Base-by-base conservation (phyloP, 2,113 vertebrate species). In the Bujurquina vittata region DNA sequence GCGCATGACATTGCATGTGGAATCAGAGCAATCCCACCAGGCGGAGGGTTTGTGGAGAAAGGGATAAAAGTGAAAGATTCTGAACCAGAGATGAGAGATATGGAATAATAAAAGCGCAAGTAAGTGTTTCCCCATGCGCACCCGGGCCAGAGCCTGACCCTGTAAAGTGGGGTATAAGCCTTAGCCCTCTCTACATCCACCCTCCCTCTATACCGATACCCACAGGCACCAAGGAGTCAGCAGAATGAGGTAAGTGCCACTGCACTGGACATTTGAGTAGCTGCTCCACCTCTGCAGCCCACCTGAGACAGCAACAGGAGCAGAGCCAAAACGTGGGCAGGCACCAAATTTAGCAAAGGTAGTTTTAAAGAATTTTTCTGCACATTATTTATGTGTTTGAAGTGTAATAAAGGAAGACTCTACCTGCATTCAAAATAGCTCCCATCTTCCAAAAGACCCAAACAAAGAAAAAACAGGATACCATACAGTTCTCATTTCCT, bases 71-170 rank as follows among this genome's bases (percentile, higher is more conserved):
- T 87, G 58, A 78, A 65, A 29, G 20, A 59, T 40, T 31, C n/a
- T 10, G 46, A 52, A 75, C 81, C 31, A 61, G 10, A 78, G 86
- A 86, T 35, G 49, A 35, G 63, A 49, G 46, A 88, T 83, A 67
- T 79, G 77, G 79, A 82, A 85, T 23, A 83, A 83, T 74, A 35
- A 79, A 40, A 76, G 76, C 80, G 84, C 33, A 40, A 77, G 46
- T 88, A 92, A 93, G 85, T 90, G 87, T 84, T 93, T 95, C 85
- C 80, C 87, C 85, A 91, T 91, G 91, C 92, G 90, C 59, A 90
- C 90, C 84, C 58, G 84, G 80, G 87, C 89, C 90, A 56, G 75
- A 18, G 85, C 22, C 79, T 87, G 89, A 93, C 88, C 84, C 76
- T 33, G 61, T 83, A 29, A 80, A 85, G 65, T 14, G 31, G 63